Conservation (phyloP, 1,140 invertebrate genomes). For the Caenorhabditis inopinata region DNA sequence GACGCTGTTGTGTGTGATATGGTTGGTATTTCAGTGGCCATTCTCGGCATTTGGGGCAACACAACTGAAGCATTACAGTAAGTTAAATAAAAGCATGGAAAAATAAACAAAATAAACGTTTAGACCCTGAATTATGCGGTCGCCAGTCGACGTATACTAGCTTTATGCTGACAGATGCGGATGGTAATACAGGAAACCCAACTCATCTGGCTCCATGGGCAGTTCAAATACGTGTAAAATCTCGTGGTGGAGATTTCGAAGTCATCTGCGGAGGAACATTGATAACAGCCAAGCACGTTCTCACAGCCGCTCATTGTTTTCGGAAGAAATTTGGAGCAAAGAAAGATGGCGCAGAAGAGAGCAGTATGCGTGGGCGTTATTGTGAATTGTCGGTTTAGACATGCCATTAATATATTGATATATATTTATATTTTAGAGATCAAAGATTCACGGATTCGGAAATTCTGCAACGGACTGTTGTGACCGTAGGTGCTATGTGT, state of each 20-base stretch:
- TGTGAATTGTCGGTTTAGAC: background rate
- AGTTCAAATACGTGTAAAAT: background rate
- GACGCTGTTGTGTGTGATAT: background rate
- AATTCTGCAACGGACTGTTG: background rate
- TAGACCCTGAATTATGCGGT: background rate
- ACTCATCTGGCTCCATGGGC: conserved; percentile 19
- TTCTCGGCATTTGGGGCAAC: background rate
- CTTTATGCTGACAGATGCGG: background rate
- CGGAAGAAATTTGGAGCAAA: background rate
- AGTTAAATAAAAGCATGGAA: too few species aligned
- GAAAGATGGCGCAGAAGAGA: background rate
- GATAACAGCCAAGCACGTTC: background rate
- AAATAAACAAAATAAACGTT: background rate
- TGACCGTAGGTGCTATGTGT: conserved; percentile 1
- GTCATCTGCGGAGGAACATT: background rate
- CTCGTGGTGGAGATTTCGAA: background rate
- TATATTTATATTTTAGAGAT: background rate
- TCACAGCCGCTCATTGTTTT: conserved; percentile 4
- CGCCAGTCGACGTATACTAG: background rate
- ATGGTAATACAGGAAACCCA: conserved; percentile 5
- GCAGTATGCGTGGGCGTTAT: background rate
- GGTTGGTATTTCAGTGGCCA: background rate
- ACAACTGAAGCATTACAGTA: background rate
- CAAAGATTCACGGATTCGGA: background rate
- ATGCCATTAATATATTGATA: background rate